A percentile compares a stretch with the other conserved stretches of the same genome.
Conservation (phyloP, 1,140 invertebrate species). For the Magallana ariakensis region DNA sequence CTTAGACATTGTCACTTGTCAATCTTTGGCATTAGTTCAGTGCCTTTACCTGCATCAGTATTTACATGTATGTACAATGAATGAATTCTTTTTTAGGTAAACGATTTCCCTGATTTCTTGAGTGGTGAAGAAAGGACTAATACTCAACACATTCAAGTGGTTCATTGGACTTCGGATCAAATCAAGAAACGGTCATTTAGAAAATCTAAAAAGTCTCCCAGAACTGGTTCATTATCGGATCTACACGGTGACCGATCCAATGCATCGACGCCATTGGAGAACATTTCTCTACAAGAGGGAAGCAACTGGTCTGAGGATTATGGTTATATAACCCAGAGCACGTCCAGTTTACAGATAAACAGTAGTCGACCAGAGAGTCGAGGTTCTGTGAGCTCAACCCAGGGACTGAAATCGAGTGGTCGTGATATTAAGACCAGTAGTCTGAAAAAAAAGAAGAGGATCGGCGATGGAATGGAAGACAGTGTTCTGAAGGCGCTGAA, state of each 20-base stretch:
- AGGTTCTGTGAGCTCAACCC: conserved; percentile 59
- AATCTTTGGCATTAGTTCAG: too few species aligned
- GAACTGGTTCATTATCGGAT: conserved; percentile 64
- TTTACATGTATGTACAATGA: too few species aligned
- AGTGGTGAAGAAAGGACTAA: conserved; percentile 74
- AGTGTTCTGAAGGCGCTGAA: conserved; percentile 70
- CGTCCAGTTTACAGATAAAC: conserved; percentile 62
- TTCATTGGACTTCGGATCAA: conserved; percentile 68
- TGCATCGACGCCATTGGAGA: conserved; percentile 71
- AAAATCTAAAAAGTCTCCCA: conserved; percentile 64
- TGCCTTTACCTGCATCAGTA: too few species aligned
- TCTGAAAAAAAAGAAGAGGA: conserved; percentile 69
- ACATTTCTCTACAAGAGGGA: conserved; percentile 65
- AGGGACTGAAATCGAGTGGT: conserved; percentile 37
- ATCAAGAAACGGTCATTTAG: conserved; percentile 63
- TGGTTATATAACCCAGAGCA: conserved; percentile 68
- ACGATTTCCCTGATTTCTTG: conserved; percentile 77
- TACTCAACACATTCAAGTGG: conserved; percentile 76
- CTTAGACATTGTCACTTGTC: too few species aligned
- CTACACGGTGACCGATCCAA: conserved; percentile 71
- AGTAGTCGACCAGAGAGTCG: conserved; percentile 67
- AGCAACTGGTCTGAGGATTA: conserved; percentile 64
- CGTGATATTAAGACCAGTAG: conserved; percentile 54
- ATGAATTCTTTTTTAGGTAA: conserved; percentile 69
- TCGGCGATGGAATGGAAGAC: conserved; percentile 65